Conservation (phyloP, 2,797 vertebrate species). For the Rhinella marina region DNA sequence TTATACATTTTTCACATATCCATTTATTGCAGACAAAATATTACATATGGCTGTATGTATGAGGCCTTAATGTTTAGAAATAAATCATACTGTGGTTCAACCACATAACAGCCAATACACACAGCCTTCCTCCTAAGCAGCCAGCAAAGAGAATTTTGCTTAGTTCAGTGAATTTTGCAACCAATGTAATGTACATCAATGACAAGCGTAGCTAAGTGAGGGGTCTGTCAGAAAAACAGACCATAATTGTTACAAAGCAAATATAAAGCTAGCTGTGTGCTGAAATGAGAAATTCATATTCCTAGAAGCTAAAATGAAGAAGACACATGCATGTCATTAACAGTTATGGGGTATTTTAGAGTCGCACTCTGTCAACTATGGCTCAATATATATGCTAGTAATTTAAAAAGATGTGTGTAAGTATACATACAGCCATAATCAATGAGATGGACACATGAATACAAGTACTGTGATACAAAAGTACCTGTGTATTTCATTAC, state of each 20-base stretch:
- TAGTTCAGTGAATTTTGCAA: neutral
- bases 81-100: neutral
- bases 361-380: neutral
- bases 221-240: neutral
- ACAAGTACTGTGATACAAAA: neutral
- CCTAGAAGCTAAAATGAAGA: neutral
- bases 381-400: neutral
- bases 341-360: neutral
- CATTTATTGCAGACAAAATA: too few relatives aligned
- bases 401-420: neutral
- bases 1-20: too few relatives aligned
- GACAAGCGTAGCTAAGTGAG: neutral
- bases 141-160: neutral
- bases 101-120: neutral
- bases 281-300: slow-evolving; percentile 6
- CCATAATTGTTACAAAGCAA: neutral
- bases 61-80: neutral
- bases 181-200: neutral
- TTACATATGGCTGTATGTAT: too few relatives aligned
- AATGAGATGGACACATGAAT: neutral
- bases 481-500: neutral
- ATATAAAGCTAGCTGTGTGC: neutral
- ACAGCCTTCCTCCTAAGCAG: neutral
- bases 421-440: neutral
- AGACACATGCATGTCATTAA: neutral